phyloP scores from a whole-genome alignment of 2,888 invertebrate genomes.

The Bedellia somnulentella region DNA sequence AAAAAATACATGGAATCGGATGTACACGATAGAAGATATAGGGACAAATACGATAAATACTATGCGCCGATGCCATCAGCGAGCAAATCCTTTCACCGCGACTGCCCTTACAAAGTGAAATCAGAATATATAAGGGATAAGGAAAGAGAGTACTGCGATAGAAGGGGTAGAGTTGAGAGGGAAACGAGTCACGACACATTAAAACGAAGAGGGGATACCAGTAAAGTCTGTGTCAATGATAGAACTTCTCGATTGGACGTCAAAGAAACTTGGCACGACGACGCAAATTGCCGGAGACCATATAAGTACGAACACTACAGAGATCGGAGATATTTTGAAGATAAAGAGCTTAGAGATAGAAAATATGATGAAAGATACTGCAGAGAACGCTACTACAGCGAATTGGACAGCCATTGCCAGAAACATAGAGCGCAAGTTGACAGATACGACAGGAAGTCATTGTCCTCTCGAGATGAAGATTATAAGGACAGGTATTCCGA shows the following conservation, averaged over 20 bases:
- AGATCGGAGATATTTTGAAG: conserved; percentile 5
- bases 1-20: conserved; percentile 25
- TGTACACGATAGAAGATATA: too few species aligned
- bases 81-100: too few species aligned
- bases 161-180: too few species aligned
- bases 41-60: too few species aligned
- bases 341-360: not conserved
- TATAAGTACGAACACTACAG: conserved; percentile 19
- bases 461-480: conserved; percentile 34
- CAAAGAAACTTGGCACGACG: conserved; percentile 25
- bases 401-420: conserved; percentile 16
- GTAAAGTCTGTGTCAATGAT: too few species aligned
- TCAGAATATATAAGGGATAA: too few species aligned
- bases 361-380: conserved; percentile 15
- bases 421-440: conserved; percentile 12
- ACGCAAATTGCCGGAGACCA: conserved; percentile 19
- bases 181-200: too few species aligned
- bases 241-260: too few species aligned
- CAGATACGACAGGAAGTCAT: conserved; percentile 27
- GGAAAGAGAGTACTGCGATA: too few species aligned
- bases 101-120: too few species aligned
- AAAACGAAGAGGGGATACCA: too few species aligned
- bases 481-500: conserved; percentile 34
- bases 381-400: conserved; percentile 18
- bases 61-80: too few species aligned